Evolutionary conservation across 2,797 vertebrate species (phyloP), one percentile per base, ranked within the genome.

Genomic region (Pangasius macronema): DNA sequence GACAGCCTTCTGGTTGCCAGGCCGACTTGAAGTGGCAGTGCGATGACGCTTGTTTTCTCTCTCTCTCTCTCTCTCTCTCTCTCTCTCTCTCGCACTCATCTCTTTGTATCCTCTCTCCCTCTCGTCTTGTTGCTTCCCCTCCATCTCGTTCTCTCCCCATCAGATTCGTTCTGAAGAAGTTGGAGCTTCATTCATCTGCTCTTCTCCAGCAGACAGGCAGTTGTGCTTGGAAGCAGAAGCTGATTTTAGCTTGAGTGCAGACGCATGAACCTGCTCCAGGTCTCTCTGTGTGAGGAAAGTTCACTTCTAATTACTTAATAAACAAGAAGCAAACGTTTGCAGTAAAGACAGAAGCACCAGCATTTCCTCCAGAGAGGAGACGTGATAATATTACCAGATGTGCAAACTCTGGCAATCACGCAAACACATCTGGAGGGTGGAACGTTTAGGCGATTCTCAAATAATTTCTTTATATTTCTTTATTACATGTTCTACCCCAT

Each of bases 1-100:
- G 89, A 95, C 92, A 91, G 92, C 91, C 91, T 92, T 90, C 91
- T 85, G 83, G 95, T 95, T 96, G 94, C 95, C 88, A 92, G 94
- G 95, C 93, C 90, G 92, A 94, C 94, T 87, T 95, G 93, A 93
- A 96, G 95, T 95, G 93, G 91, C 90, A 73, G 92, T 91, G 93
- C 90, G 92, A 92, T 87, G 90, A 94, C 92, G 94, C 92, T 92
- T 93, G 92, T 92, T 85, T 42, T 72, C n/a, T 86, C 90, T 92
- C 91, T 92, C 92, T 91, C 53, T 92, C 90, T 91, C 91, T 92
- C 92, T 90, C 87, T 92, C 93, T 93, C 93, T 93, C 67, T 91
- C 91, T 93, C 89, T 93, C 92, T 94, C 90, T 27, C 67, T 85
- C 27, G 72, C 73, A 70, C 51, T 87, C 51, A 55, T 85, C 61